Base-by-base conservation (phyloP, 2,113 vertebrate genomes). In the Mystacornis crossleyi region DNA sequence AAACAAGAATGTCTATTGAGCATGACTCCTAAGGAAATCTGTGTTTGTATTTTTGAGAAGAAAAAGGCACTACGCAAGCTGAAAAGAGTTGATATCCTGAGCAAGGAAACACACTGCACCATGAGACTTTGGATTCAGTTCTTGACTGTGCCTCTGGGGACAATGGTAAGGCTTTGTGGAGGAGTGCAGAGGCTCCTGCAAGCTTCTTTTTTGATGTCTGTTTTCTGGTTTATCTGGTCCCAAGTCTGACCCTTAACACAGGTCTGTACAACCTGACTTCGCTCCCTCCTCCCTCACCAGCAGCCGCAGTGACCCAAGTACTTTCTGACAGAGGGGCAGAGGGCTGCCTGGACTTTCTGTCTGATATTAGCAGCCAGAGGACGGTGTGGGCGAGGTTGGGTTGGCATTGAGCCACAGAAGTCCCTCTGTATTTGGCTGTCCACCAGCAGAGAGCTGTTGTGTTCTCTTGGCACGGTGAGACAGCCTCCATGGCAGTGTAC, bases 1-100 rank as follows among this genome's bases (percentile, higher is more conserved):
- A 95, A 95, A 89, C 81, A 95, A 81, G 72, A 84, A 89, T 0
- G 12, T 6, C 73, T 79, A 25, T n/a, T 81, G 29, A 93, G 48
- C 25, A 38, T 34, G 91, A 71, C 73, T 89, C 36, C 40, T 70
- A 60, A 95, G 91, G 93, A 93, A 96, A 95, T 74, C 40, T 71
- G 24, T 81, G 61, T 81, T 93, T 94, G 58, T 74, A 67, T 14
- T 61, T 94, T 78, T 78, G 31, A 50, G 60, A 24, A 54, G n/a
- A 51, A 90, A 92, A 84, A 29, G 18, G 36, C 48, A 53, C 70
- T 53, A 36, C 0, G 2, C 36, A 93, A 91, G 61, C 48, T 0
- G 1, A 80, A 77, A 73, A 78, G 60, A 45, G 73, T 5, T 0
- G 0, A 81, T 79, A 93, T 91, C 81, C 91, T 82, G 81, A n/a